A percentile compares a stretch with the other conserved stretches of the same genome.
Conservation (phyloP, 30 jellyfish, hydroid and myxozoan species). For the Turritopsis dohrnii region DNA sequence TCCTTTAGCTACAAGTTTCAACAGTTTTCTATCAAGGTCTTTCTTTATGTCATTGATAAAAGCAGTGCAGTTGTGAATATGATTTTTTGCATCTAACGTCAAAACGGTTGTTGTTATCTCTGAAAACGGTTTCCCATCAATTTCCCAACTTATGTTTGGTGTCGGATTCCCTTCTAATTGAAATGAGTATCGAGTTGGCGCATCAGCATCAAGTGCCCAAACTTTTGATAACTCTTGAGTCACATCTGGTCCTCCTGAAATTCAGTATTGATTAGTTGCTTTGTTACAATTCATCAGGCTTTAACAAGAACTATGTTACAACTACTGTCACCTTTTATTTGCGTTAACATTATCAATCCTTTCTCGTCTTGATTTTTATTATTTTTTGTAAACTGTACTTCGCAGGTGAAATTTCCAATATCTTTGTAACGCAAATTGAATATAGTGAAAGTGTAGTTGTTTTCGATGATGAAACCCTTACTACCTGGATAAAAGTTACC, state of each 20-base stretch:
- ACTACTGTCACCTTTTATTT: background rate
- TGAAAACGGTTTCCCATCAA: background rate
- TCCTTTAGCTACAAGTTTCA: background rate
- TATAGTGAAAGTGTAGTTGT: background rate
- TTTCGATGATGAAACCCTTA: background rate
- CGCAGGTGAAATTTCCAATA: background rate
- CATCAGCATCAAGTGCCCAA: background rate
- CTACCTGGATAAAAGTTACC: too few relatives aligned
- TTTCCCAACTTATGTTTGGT: background rate
- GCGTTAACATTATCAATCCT: background rate
- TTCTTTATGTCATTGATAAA: background rate
- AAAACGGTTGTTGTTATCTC: background rate
- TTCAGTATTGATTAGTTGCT: too few relatives aligned
- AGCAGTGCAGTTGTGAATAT: background rate
- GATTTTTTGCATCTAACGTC: background rate
- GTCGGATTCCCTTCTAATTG: background rate
- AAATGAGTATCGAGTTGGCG: background rate
- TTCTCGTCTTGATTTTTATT: too few relatives aligned
- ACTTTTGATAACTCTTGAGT: background rate
- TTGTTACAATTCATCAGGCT: too few relatives aligned
- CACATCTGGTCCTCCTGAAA: background rate
- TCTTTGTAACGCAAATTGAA: background rate
- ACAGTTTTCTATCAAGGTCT: background rate
- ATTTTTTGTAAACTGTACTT: background rate
- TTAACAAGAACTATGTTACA: background rate